phyloP scores from a whole-genome alignment of 2,888 invertebrate species.

The Stenotaenia linearis region DNA sequence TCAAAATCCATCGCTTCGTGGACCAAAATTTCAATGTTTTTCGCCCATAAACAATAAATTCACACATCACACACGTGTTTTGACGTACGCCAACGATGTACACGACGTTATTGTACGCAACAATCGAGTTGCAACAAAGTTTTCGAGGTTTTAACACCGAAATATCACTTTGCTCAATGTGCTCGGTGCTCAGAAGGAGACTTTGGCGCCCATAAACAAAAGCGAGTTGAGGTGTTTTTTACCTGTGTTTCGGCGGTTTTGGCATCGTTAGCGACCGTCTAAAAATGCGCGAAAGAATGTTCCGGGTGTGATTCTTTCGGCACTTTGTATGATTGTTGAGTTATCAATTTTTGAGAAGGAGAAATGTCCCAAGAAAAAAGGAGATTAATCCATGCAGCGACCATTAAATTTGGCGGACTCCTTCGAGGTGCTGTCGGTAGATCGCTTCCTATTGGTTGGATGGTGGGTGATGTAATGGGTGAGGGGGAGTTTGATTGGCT shows the following conservation, averaged over 20 bases:
- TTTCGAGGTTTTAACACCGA: too few relatives aligned
- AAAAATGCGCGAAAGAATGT: neutral
- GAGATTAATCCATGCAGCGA: neutral
- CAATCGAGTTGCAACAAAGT: neutral
- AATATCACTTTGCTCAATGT: neutral
- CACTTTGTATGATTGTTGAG: neutral
- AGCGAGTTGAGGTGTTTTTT: neutral
- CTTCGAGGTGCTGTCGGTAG: neutral
- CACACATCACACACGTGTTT: neutral
- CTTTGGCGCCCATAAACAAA: neutral
- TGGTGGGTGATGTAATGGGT: neutral
- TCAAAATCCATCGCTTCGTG: neutral
- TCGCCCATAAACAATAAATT: neutral
- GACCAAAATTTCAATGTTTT: neutral
- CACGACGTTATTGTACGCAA: neutral
- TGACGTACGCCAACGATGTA: neutral
- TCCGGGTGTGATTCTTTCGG: neutral
- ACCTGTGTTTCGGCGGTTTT: neutral
- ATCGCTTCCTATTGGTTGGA: neutral
- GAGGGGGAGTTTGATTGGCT: too few relatives aligned
- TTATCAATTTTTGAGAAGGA: neutral
- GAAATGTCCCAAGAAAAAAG: neutral
- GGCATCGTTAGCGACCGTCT: neutral
- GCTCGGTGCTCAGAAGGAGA: neutral
- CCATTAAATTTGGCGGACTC: neutral